Evolutionary conservation across 2,888 invertebrate species (phyloP).

Genomic region (Caenorhabditis imperialis): DNA sequence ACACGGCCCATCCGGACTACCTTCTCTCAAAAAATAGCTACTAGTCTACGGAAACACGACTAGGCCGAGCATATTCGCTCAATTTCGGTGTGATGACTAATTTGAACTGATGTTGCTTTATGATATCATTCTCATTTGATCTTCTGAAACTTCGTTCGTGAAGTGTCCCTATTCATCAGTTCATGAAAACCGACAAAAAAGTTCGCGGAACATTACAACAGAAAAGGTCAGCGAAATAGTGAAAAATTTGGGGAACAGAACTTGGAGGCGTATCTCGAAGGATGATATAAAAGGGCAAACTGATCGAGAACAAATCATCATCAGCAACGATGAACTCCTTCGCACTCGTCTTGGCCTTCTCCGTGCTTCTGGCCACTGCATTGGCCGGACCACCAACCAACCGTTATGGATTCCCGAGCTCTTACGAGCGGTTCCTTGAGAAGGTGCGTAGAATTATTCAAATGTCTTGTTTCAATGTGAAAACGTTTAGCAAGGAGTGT

Average conservation of each 20-base stretch:
- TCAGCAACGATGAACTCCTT: slow-evolving; percentile 27
- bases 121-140: too few relatives aligned
- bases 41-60: too few relatives aligned
- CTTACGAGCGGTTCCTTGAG: slow-evolving; percentile 34
- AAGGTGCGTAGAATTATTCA: slow-evolving; percentile 1
- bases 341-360: slow-evolving; percentile 13
- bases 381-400: slow-evolving; percentile 19
- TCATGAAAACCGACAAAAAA: too few relatives aligned
- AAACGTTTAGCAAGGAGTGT: slow-evolving; percentile 46
- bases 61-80: too few relatives aligned
- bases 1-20: too few relatives aligned
- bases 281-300: slow-evolving; percentile 17
- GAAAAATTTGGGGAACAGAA: slow-evolving; percentile 12
- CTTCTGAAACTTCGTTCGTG: too few relatives aligned
- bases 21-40: too few relatives aligned
- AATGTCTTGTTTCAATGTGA: neutral
- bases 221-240: slow-evolving; percentile 17
- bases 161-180: too few relatives aligned
- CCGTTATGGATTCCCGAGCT: slow-evolving; percentile 26
- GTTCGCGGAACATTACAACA: too few relatives aligned
- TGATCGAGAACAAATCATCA: slow-evolving; percentile 7
- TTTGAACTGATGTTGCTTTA: too few relatives aligned
- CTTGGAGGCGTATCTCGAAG: slow-evolving; percentile 32
- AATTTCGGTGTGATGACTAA: too few relatives aligned
- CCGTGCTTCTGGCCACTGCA: slow-evolving; percentile 18